Evolutionary conservation across 2,797 vertebrate genomes (phyloP).

Genomic region (Rhinella marina): DNA sequence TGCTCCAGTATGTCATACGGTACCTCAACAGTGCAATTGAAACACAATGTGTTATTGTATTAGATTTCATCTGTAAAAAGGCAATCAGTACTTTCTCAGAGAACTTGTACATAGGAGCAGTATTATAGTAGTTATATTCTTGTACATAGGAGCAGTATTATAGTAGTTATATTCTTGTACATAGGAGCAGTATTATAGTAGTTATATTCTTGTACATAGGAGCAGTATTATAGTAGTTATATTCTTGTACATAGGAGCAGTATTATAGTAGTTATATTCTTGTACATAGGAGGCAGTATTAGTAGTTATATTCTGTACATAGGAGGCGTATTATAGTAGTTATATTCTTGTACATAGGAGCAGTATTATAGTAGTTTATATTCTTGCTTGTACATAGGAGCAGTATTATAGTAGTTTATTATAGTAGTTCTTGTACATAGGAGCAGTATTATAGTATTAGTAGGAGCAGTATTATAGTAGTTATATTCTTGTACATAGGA

Average conservation of each 20-base stretch:
- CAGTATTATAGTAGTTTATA: conserved; percentile 10
- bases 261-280: conserved; percentile 18
- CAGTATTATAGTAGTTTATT: neutral
- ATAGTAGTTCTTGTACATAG: neutral
- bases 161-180: neutral
- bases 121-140: conserved; percentile 18
- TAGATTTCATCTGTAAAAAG: too few species aligned
- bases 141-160: neutral
- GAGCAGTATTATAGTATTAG: neutral
- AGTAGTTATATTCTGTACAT: conserved; percentile 10
- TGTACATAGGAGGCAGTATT: neutral
- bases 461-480: neutral
- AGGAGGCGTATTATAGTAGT: neutral
- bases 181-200: conserved; percentile 9
- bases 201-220: conserved; percentile 11
- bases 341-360: conserved; percentile 6
- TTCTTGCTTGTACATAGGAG: conserved; percentile 1
- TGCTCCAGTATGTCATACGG: too few species aligned
- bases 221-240: conserved; percentile 6
- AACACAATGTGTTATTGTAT: neutral
- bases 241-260: neutral
- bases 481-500: neutral
- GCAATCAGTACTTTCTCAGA: too few species aligned
- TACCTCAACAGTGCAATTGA: too few species aligned
- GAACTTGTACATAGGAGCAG: neutral